A percentile compares a stretch with the other conserved stretches of the same genome.
Conservation (phyloP, 2,113 vertebrate genomes). For the Tonatia bakeri region DNA sequence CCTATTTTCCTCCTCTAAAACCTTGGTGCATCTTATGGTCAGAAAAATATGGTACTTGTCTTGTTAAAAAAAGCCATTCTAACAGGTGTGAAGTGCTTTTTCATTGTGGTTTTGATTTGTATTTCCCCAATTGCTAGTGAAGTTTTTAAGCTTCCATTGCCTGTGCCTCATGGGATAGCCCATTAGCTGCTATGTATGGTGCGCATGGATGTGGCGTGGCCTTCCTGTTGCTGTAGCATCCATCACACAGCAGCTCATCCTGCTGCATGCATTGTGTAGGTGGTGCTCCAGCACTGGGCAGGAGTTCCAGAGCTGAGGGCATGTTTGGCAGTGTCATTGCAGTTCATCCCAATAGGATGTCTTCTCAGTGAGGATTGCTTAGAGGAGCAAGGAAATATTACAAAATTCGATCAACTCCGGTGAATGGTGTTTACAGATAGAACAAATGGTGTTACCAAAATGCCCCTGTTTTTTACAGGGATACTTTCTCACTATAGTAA, state of each 20-base stretch:
- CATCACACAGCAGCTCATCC: rapidly evolving
- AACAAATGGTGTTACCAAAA: rapidly evolving
- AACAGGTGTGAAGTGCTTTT: background rate
- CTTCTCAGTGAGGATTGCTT: rapidly evolving
- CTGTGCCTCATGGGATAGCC: rapidly evolving
- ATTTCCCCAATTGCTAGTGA: background rate
- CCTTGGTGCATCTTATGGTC: too few relatives aligned
- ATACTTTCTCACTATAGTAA: too few relatives aligned
- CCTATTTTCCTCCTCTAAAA: too few relatives aligned
- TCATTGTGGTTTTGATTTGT: background rate
- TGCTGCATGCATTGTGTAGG: rapidly evolving
- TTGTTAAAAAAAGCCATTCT: background rate
- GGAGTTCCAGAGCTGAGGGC: too few relatives aligned
- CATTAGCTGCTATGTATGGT: rapidly evolving
- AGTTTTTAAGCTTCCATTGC: rapidly evolving
- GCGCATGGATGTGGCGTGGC: rapidly evolving
- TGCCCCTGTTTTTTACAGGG: background rate
- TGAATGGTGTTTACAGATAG: background rate
- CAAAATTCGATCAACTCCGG: too few relatives aligned
- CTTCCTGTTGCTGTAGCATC: rapidly evolving
- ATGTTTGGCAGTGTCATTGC: rapidly evolving
- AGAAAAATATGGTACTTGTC: background rate
- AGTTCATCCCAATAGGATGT: rapidly evolving
- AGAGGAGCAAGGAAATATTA: background rate
- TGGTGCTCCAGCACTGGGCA: rapidly evolving